Evolutionary conservation across 1,140 invertebrate genomes (phyloP).

Genomic region (Drosophila arizonae): DNA sequence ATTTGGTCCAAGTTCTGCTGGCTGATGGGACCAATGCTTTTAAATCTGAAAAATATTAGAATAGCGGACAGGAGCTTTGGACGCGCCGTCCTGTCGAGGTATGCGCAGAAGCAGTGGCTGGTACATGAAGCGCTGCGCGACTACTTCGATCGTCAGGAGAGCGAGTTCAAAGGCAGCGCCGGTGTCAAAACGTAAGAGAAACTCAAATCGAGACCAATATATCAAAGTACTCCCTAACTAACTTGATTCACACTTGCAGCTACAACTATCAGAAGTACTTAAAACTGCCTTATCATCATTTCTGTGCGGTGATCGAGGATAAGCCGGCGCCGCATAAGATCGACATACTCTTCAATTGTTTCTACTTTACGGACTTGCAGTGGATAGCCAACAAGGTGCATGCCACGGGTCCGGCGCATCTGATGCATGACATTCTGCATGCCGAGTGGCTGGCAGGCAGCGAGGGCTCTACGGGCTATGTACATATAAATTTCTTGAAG

Average conservation of each 20-base stretch:
- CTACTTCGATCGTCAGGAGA: slow-evolving; percentile 80
- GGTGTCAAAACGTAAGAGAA: slow-evolving; percentile 58
- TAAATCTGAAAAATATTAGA: slow-evolving; percentile 77
- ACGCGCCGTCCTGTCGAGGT: slow-evolving; percentile 71
- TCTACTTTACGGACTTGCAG: slow-evolving; percentile 86
- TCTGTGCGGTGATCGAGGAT: slow-evolving; percentile 80
- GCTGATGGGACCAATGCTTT: slow-evolving; percentile 82
- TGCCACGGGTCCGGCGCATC: slow-evolving; percentile 84
- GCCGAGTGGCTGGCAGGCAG: slow-evolving; percentile 62
- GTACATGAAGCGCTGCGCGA: slow-evolving; percentile 81
- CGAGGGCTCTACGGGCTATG: slow-evolving; percentile 49
- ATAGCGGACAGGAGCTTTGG: slow-evolving; percentile 78
- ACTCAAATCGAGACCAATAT: neutral
- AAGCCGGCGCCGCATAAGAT: slow-evolving; percentile 74
- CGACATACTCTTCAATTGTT: slow-evolving; percentile 78
- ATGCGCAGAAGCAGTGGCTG: slow-evolving; percentile 75
- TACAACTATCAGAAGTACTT: slow-evolving; percentile 91
- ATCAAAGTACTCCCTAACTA: neutral
- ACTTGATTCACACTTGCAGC: slow-evolving; percentile 80
- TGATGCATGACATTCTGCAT: slow-evolving; percentile 70
- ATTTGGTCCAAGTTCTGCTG: slow-evolving; percentile 82
- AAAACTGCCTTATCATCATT: slow-evolving; percentile 90
- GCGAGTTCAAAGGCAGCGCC: slow-evolving; percentile 65
- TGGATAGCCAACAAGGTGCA: slow-evolving; percentile 91
- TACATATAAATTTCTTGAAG: slow-evolving; percentile 86